A percentile compares a stretch with the other conserved stretches of the same genome.
phyloP scores from a whole-genome alignment of 2,888 invertebrate species.

The Pollenia labialis region DNA sequence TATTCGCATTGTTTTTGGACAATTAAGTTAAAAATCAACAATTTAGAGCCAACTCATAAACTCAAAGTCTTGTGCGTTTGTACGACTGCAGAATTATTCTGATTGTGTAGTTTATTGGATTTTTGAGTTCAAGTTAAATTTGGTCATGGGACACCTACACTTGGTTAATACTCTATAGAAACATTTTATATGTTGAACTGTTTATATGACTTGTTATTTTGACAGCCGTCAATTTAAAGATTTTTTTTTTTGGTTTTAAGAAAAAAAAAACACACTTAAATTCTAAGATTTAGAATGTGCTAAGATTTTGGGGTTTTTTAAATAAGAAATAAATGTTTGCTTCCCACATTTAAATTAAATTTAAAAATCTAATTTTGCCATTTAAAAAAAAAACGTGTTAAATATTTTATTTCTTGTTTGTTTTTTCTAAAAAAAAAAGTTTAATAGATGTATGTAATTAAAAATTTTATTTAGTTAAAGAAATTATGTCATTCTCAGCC shows the following conservation, averaged over 20 bases:
- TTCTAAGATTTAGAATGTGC: constrained; percentile 51
- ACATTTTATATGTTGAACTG: background rate
- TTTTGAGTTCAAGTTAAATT: constrained; percentile 42
- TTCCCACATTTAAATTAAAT: constrained; percentile 50
- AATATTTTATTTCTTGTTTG: constrained; percentile 7
- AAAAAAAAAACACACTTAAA: constrained; percentile 38
- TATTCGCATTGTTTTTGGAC: background rate
- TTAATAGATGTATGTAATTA: too few species aligned
- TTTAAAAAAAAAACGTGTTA: constrained; percentile 4
- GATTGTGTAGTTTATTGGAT: background rate
- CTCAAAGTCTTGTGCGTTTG: background rate
- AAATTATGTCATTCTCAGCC: constrained; percentile 30
- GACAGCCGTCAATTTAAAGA: constrained; percentile 62
- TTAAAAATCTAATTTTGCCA: background rate
- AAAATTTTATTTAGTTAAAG: too few species aligned
- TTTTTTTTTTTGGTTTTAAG: constrained; percentile 4
- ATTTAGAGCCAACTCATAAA: constrained; percentile 18
- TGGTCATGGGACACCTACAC: constrained; percentile 42
- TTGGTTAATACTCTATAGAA: background rate
- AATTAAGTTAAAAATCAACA: background rate
- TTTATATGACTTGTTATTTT: constrained; percentile 56
- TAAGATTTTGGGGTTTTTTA: constrained; percentile 11
- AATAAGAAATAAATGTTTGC: background rate
- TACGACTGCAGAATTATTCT: constrained; percentile 1
- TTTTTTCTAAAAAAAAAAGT: too few species aligned